Base-by-base conservation (phyloP, 2,888 invertebrate genomes). In the Mechanitis mazaeus region DNA sequence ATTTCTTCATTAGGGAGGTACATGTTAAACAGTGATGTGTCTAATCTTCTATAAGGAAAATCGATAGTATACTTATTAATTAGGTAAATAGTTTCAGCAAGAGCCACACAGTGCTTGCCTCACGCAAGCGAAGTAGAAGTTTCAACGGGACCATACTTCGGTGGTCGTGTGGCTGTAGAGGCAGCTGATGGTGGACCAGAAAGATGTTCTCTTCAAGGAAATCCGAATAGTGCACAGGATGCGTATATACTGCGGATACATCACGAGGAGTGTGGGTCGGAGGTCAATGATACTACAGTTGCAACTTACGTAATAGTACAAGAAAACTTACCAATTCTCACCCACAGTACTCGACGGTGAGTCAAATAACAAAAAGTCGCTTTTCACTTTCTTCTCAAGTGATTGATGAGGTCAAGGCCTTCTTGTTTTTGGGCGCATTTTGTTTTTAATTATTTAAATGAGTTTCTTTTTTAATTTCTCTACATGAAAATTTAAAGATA, bases 41-140 rank as follows among this genome's bases (percentile, higher is more conserved):
- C 9, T 35, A 11, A 38, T 7, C 45, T 45, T 31, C 38, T 31
- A 55, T 28, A 3, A 45, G 3, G 42, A 9, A n/a, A 9, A 54
- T 53, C 50, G 35, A 38, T 56, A 45, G 12, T 35, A 45, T 3
- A 60, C 35, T 20, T 33, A 55, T 38, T 31, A 50, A 59, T 55
- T 33, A 20, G 2, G 20, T 53, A 28, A 33, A 53, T 54, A 95
- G 95, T 95, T 92, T 94, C 95, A 68, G 95, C 95, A 0, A 92
- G 93, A 71, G 95, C 95, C 3, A 95, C 94, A 0, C 93, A 94
- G 78, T 96, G 96, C 73, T 81, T 95, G 64, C 94, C 95, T 0
- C 94, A 95, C 70, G 94, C 94, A 47, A 95, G 95, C 57, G 95
- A 95, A 78, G 95, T 96, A 57, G 94, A 95, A 80, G 95, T 96